phyloP scores from a whole-genome alignment of 2,113 vertebrate genomes.

The Gambusia holbrooki region DNA sequence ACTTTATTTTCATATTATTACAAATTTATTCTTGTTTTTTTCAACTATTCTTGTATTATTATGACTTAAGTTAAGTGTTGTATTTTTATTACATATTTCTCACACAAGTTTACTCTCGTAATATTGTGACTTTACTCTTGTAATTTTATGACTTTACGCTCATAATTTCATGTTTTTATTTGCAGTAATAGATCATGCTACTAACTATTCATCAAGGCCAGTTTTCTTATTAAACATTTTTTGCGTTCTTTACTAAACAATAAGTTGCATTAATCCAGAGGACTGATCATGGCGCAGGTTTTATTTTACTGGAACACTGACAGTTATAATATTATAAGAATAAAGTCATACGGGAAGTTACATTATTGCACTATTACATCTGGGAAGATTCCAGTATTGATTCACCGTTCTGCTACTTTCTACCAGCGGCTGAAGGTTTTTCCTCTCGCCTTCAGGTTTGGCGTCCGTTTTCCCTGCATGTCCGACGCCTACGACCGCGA shows the following conservation, averaged over 20 bases:
- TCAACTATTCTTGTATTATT: too few species aligned
- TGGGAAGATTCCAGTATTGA: not conserved
- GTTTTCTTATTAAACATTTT: too few species aligned
- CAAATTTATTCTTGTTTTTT: too few species aligned
- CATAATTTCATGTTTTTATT: too few species aligned
- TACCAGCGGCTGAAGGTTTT: not conserved
- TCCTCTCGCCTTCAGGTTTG: conserved; percentile 81
- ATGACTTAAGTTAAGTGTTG: too few species aligned
- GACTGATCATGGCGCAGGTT: not conserved
- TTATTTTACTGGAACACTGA: conserved; percentile 1
- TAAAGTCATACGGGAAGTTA: not conserved
- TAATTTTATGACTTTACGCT: too few species aligned
- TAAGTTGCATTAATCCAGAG: not conserved
- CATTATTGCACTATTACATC: not conserved
- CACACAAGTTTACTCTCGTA: too few species aligned
- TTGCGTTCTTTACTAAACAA: not conserved
- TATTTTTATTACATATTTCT: too few species aligned
- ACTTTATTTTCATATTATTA: too few species aligned
- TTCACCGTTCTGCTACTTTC: not conserved
- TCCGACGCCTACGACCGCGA: conserved; percentile 89
- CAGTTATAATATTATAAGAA: not conserved
- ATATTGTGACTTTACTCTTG: too few species aligned
- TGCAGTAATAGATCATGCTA: too few species aligned
- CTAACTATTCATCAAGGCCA: too few species aligned
- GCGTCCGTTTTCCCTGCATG: conserved; percentile 90